Base-by-base conservation (phyloP, 2,888 invertebrate genomes). In the Rambutsinella grinnellia region DNA sequence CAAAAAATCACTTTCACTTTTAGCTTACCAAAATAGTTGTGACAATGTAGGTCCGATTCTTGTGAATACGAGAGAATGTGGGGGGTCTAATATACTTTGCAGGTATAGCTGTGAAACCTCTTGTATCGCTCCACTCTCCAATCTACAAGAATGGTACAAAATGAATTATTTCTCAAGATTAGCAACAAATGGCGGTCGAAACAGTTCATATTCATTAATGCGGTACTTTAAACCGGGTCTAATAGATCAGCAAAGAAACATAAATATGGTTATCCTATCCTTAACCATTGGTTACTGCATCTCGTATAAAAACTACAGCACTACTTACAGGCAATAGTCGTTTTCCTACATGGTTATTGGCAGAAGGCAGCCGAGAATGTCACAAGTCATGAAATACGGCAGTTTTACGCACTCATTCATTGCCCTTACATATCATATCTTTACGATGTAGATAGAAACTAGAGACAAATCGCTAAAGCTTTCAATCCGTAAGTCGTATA, bases 21-120 rank as follows among this genome's bases (percentile, higher is more conserved):
- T 10, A 67, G 88, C 90, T 88, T 85, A 91, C 92, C 85, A 95
- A 88, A 77, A 95, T 91, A 1, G 94, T 93, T 15, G 94, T 93
- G n/a, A 96, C 92, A 76, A 94, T 90, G 85, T 95, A 96, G 0
- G 95, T 96, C 85, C 91, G 92, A 86, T 96, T 96, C 51, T 78
- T 78, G 60, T 81, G 83, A 61, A 84, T 82, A 2, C 76, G 71
- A 19, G 81, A 81, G 56, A 82, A 83, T 13, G 81, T 77, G 8
- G 84, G 82, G 15, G 82, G 82, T 28, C 84, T 76, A 36, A 83
- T 76, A 27, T 84, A 84, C 60, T 84, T 84, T 0, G 84, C 81
- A 5, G 84, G 84, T 54, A 82, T 81, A 1, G 78, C 76, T 10
- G 78, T 78, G 67, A 84, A 83, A 3, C 81, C 81, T 28, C 62